Base-by-base conservation (phyloP, 2,797 vertebrate genomes). In the Chaenodraco wilsoni region DNA sequence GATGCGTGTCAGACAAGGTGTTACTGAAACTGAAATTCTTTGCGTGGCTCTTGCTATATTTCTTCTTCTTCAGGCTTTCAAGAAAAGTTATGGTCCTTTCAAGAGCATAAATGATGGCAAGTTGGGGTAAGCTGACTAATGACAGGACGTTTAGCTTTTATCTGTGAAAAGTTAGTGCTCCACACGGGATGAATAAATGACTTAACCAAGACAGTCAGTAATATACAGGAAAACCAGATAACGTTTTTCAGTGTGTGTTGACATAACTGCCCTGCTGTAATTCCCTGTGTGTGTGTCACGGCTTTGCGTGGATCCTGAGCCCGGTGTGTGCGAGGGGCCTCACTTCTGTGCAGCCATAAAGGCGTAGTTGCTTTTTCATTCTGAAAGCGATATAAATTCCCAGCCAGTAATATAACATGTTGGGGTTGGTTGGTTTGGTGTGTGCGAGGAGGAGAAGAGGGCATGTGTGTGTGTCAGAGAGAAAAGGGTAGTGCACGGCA, bases 301-400 rank as follows among this genome's bases (percentile, higher is more conserved):
- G 71, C 66, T 79, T 60, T 80, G 54, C 41, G 55, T 58, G 51
- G 23, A 51, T 74, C 68, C 69, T 45, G 66, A 81, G 50, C 50
- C 52, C 59, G 45, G 63, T 58, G 59, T 76, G 63, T 74, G 31
- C 8, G 69, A 72, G 79, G 73, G 81, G 75, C 87, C 87, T 81
- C 78, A 71, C 76, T 63, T 57, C 84, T 74, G 72, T 78, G 82
- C 73, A 71, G 71, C 77, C 65, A 57, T 84, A 72, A 84, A 82
- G 67, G 65, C 60, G 8, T 21, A 41, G 66, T 66, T 74, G 63
- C 66, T 82, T 74, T 89, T 84, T 86, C 79, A 67, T 77, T 87
- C 70, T 73, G 76, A 90, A 78, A 74, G 76, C 46, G 50, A 85
- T 78, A 79, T 90, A 88, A 87, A 91, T 91, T 92, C 88, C 84